These are phyloP conservation scores for Margaritifera margaritifera DNA, from an alignment of 2,888 invertebrate species.

Conservation along the genomic window DNA sequence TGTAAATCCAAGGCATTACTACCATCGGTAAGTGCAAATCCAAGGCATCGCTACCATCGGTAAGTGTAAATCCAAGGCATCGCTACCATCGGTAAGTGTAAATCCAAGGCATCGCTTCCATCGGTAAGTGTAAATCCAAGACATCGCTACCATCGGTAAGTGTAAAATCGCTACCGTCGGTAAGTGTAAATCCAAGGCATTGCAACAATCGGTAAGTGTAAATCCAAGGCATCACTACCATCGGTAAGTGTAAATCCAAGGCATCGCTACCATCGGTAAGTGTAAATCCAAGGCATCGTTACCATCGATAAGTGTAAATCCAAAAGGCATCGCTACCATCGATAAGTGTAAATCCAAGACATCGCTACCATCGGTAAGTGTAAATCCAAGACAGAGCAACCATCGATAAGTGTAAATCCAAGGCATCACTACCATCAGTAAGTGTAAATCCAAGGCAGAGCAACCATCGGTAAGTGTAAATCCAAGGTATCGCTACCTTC, in stretches of 20 bases:
- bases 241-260: slow-evolving; percentile 10
- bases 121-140: slow-evolving; percentile 9
- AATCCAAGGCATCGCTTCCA: slow-evolving; percentile 7
- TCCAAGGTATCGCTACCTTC: slow-evolving; percentile 8
- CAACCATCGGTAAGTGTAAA: slow-evolving; percentile 12
- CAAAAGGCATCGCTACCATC: slow-evolving; percentile 10
- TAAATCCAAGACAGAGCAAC: slow-evolving; percentile 3
- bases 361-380: slow-evolving; percentile 16
- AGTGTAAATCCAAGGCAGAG: slow-evolving; percentile 2
- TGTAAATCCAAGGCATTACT: slow-evolving; percentile 3
- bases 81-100: slow-evolving; percentile 13
- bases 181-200: slow-evolving; percentile 6
- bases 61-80: slow-evolving; percentile 6
- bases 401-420: slow-evolving; percentile 11
- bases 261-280: slow-evolving; percentile 15
- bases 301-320: too few species aligned
- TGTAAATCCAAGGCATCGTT: neutral
- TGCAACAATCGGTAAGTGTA: slow-evolving; percentile 12
- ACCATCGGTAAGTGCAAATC: slow-evolving; percentile 11
- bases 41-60: slow-evolving; percentile 14
- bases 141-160: too few species aligned
- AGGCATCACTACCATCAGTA: slow-evolving; percentile 14
- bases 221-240: slow-evolving; percentile 7
- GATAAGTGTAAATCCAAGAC: slow-evolving; percentile 7
- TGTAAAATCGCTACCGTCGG: slow-evolving; percentile 18